These are phyloP conservation scores for Scaptodrosophila lebanonensis DNA, from an alignment of 1,140 invertebrate species.

Conservation along the genomic window DNA sequence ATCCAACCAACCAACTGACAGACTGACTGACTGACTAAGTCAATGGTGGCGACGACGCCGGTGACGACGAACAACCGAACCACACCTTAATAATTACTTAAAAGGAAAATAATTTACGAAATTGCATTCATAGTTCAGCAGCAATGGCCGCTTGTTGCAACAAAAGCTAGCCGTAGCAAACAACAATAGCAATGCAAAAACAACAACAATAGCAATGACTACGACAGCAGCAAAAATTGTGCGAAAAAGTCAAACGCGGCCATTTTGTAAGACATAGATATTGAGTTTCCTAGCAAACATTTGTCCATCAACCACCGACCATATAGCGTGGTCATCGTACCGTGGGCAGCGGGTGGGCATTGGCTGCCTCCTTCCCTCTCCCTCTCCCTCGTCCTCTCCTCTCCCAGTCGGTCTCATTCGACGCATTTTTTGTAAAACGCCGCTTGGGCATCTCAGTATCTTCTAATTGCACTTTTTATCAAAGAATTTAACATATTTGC, in stretches of 20 bases:
- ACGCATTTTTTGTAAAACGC: conserved; percentile 27
- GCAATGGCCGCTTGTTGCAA: conserved; percentile 43
- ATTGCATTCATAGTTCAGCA: conserved; percentile 76
- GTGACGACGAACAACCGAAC: conserved; percentile 37
- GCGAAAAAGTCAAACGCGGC: conserved; percentile 37
- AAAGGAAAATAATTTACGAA: conserved; percentile 77
- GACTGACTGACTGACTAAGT: conserved; percentile 27
- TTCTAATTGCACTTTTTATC: conserved; percentile 61
- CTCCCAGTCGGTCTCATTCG: too few relatives aligned
- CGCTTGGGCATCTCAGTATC: conserved; percentile 46
- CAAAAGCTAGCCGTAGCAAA: conserved; percentile 68
- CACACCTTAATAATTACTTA: conserved; percentile 77
- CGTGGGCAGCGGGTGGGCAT: not conserved
- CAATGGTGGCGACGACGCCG: conserved; percentile 21
- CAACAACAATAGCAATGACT: not conserved
- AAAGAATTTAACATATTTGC: conserved; percentile 24
- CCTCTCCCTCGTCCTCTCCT: not conserved
- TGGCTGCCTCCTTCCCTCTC: conserved; percentile 5
- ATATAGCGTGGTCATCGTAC: conserved; percentile 1
- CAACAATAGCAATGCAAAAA: conserved; percentile 61
- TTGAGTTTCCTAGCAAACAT: conserved; percentile 61
- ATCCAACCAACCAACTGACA: too few relatives aligned
- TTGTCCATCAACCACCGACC: conserved; percentile 15
- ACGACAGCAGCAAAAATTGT: conserved; percentile 1
- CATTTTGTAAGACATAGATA: conserved; percentile 36